Conservation (phyloP, 2,888 invertebrate genomes). For the Rapana venosa region DNA sequence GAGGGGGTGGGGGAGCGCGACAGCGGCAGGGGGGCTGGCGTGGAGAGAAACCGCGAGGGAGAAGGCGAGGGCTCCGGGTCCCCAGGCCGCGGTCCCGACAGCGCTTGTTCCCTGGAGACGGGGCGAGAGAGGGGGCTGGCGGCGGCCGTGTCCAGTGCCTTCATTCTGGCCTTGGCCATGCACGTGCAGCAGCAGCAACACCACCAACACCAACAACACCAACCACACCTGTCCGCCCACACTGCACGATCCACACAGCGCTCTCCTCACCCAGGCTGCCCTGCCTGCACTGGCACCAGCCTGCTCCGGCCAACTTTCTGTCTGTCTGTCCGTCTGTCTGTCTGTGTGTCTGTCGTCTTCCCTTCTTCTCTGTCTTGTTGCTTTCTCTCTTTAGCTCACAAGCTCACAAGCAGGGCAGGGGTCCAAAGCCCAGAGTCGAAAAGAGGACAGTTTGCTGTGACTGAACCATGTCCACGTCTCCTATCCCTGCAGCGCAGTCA, state of each 20-base stretch:
- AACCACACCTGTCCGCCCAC: neutral
- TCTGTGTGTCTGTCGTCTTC: no score
- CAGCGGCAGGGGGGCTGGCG: neutral
- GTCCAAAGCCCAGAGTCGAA: no score
- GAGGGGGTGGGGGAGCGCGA: neutral
- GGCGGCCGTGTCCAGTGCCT: slow-evolving; percentile 13
- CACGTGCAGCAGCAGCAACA: neutral
- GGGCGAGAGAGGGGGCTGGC: slow-evolving; percentile 5
- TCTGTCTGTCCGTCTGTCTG: no score
- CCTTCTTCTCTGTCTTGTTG: no score
- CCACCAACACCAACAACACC: neutral
- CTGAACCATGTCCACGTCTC: no score
- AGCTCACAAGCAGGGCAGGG: no score
- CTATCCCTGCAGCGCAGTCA: no score
- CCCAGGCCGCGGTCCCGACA: neutral
- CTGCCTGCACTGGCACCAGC: no score
- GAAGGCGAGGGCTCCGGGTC: neutral
- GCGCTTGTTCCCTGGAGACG: neutral
- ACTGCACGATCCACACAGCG: neutral
- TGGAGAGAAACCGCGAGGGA: neutral
- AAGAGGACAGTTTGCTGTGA: no score
- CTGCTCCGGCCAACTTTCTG: no score
- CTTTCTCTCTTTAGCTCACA: no score
- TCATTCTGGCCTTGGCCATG: slow-evolving; percentile 21
- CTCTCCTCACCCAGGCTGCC: neutral